These are phyloP conservation scores for Serripes groenlandicus DNA, from an alignment of 2,888 invertebrate species.

Conservation along the genomic window DNA sequence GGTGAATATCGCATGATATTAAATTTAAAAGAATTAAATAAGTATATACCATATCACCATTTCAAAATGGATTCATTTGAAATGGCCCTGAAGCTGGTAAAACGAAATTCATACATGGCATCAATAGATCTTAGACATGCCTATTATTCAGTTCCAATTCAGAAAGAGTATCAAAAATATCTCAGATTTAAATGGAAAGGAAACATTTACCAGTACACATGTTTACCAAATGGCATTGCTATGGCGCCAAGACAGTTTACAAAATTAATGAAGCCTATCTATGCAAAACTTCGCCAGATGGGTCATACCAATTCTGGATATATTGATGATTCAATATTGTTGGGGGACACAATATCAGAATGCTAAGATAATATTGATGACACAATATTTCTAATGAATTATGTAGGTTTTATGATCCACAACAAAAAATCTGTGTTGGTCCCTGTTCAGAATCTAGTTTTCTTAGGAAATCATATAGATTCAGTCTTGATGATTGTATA, in stretches of 20 bases:
- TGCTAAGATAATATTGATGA: constrained; percentile 31
- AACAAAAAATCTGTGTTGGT: constrained; percentile 49
- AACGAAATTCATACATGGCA: constrained; percentile 19
- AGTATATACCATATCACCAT: constrained; percentile 50
- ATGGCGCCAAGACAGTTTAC: constrained; percentile 62
- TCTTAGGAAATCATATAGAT: constrained; percentile 49
- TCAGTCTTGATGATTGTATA: constrained; percentile 48
- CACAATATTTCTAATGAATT: constrained; percentile 20
- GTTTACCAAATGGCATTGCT: constrained; percentile 52
- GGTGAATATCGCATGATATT: constrained; percentile 52
- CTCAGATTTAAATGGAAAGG: constrained; percentile 47
- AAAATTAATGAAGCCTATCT: constrained; percentile 64
- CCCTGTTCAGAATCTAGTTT: constrained; percentile 29
- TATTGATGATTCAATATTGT: constrained; percentile 61
- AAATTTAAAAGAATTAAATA: constrained; percentile 54
- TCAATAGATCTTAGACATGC: constrained; percentile 55
- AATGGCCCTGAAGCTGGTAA: constrained; percentile 22
- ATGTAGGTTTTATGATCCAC: constrained; percentile 41
- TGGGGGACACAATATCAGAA: constrained; percentile 15
- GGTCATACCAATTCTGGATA: constrained; percentile 46
- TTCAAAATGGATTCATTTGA: constrained; percentile 56
- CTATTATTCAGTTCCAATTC: constrained; percentile 54
- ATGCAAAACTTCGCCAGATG: constrained; percentile 40
- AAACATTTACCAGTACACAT: constrained; percentile 41
- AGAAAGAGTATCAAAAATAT: constrained; percentile 30